Base-by-base conservation (phyloP, 2,888 invertebrate genomes). In the Dorcus parallelipipedus region DNA sequence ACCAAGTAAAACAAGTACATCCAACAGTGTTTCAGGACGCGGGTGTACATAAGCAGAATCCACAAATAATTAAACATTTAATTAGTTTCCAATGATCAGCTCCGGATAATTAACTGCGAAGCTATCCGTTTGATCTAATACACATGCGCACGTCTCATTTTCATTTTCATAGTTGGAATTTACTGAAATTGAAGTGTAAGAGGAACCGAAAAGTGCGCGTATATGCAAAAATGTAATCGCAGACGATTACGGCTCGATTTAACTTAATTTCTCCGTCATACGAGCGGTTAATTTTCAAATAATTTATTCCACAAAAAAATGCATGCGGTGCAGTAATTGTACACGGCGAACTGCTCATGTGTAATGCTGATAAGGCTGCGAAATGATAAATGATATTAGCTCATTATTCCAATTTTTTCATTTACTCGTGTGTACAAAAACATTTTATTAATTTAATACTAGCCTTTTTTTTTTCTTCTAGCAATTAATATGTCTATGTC, bases 61-160 rank as follows among this genome's bases (percentile, higher is more conserved):
- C 17, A 10, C 54, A 39, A 47, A 14, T 47, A 38, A 54, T 54
- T 54, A 54, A 45, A 45, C 39, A 51, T 51, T 51, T 40, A 51
- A 51, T 51, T 51, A 51, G 40, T 51, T 40, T 39, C 39, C 20
- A 51, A 39, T 40, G 51, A 51, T 10, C 38, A 40, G 51, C 20
- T 40, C 20, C 33, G 38, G n/a, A 33, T 54, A 54, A 54, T 54
- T 45, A 45, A 45, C 38, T 47, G 45, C 6, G 26, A 33, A 33
- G 26, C 26, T 45, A 54, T 48, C 47, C 39, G 54, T 54, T 54
- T 54, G 54, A 54, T 54, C 54, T 54, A 48, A 2, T 33, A 33
- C 26, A 7, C 26, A 33, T 33, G 26, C 26, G 26, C 26, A 33
- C 26, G 6, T 6, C 26, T 7, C 26, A 4, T 33, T 6, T 33